Evolutionary conservation across 2,113 vertebrate species (phyloP).

Genomic region (Brachypodius melanocephalos): DNA sequence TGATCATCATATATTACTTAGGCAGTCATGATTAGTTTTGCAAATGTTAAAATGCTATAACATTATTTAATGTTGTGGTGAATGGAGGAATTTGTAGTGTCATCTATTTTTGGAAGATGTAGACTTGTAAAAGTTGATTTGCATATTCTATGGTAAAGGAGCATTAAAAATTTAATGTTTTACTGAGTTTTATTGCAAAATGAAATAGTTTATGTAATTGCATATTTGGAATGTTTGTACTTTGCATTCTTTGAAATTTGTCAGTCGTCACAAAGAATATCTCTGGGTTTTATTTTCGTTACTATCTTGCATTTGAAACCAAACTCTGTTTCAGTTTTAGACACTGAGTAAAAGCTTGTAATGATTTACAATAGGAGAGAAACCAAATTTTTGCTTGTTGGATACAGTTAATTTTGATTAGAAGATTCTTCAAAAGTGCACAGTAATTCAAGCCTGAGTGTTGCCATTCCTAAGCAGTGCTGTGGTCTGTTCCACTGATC

Average conservation of each 20-base stretch:
- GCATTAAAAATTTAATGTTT: constrained; percentile 26
- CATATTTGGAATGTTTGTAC: not conserved
- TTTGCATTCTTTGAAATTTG: not conserved
- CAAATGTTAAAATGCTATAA: constrained; percentile 38
- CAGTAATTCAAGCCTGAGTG: not conserved
- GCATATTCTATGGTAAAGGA: not conserved
- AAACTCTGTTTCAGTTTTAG: not conserved
- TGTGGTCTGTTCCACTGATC: not conserved
- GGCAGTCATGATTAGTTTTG: constrained; percentile 54
- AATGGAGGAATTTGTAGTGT: constrained; percentile 66
- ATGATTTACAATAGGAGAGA: not conserved
- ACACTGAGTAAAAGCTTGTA: not conserved
- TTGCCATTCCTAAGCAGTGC: not conserved
- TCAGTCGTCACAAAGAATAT: not conserved
- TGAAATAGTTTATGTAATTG: not conserved
- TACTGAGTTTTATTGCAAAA: not conserved
- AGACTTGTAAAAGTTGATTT: constrained; percentile 8
- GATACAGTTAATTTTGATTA: not conserved
- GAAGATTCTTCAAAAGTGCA: not conserved
- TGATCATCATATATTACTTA: constrained; percentile 54
- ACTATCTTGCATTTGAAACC: not conserved
- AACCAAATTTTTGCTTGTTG: not conserved
- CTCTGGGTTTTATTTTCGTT: not conserved
- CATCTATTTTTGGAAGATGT: constrained; percentile 63
- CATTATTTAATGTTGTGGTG: constrained; percentile 4